phyloP scores from a whole-genome alignment of 2,797 vertebrate species.

The Aldrovandia affinis region DNA sequence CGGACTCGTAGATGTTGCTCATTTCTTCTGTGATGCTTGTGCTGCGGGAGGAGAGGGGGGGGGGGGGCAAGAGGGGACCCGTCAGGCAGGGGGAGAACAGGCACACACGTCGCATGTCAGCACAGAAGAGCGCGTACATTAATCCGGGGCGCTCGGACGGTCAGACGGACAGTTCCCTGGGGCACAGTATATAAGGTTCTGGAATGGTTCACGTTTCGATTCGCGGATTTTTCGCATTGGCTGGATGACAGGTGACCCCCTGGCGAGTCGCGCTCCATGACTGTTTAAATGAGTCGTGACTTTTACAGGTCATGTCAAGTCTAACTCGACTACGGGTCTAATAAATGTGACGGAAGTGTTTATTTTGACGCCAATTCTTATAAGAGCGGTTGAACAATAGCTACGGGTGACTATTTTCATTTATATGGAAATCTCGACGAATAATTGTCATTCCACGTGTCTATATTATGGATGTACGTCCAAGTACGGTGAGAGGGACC shows the following conservation, averaged over 20 bases:
- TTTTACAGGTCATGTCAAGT: not conserved
- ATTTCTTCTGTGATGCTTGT: slow-evolving; percentile 71
- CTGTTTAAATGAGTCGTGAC: not conserved
- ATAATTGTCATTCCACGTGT: not conserved
- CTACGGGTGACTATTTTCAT: not conserved
- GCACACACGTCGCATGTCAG: not conserved
- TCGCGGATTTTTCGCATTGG: not conserved
- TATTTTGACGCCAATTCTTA: not conserved
- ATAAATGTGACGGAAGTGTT: not conserved
- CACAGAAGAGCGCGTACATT: not conserved
- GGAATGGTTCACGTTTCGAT: not conserved
- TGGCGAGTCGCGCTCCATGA: not conserved
- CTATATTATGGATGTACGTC: not conserved
- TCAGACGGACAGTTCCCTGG: not conserved
- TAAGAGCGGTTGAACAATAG: not conserved
- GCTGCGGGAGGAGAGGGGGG: no score
- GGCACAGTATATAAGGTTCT: not conserved
- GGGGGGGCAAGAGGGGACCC: no score
- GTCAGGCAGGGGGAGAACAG: not conserved
- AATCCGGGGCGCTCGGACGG: no score
- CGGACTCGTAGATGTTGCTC: slow-evolving; percentile 95
- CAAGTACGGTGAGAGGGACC: not conserved
- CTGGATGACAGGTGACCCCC: not conserved
- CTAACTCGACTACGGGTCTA: not conserved
- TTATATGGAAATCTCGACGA: not conserved